Conservation (phyloP, 37 sponge, comb jelly and placozoan species). For the Cladorhizidae sp. region DNA sequence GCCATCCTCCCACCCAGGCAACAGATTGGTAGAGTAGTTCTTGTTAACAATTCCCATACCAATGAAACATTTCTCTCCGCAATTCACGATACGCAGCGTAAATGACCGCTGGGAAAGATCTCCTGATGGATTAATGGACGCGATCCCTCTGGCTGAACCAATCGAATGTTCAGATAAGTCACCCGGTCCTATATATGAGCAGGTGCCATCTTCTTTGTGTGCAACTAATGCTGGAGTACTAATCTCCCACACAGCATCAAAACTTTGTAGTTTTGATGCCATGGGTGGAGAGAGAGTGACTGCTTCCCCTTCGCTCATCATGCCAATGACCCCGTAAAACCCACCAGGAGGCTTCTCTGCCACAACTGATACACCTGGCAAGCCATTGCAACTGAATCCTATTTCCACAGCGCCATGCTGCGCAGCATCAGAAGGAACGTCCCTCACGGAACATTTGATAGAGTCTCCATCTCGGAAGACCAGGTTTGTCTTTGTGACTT, state of each 20-base stretch:
- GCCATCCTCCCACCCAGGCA: slow-evolving; percentile 70
- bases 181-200: slow-evolving; percentile 32
- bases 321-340: slow-evolving; percentile 58
- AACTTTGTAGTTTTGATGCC: neutral
- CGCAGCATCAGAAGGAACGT: neutral
- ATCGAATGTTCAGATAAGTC: slow-evolving; percentile 25
- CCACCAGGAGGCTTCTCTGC: slow-evolving; percentile 46
- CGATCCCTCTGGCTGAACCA: slow-evolving; percentile 37
- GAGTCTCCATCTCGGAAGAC: slow-evolving; percentile 35
- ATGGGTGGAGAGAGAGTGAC: slow-evolving; percentile 42
- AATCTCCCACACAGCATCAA: slow-evolving; percentile 39
- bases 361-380: slow-evolving; percentile 4
- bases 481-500: neutral
- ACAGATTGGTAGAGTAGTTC: slow-evolving; percentile 44
- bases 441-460: slow-evolving; percentile 33
- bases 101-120: slow-evolving; percentile 15
- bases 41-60: slow-evolving; percentile 55
- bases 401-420: slow-evolving; percentile 3
- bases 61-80: slow-evolving; percentile 52
- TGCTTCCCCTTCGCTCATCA: slow-evolving; percentile 61
- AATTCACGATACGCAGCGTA: slow-evolving; percentile 36
- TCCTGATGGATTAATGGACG: slow-evolving; percentile 11
- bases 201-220: slow-evolving; percentile 47
- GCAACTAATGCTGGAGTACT: slow-evolving; percentile 14
- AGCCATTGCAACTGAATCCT: slow-evolving; percentile 46